Conservation (phyloP, 2,797 vertebrate species). For the Molothrus ater region DNA sequence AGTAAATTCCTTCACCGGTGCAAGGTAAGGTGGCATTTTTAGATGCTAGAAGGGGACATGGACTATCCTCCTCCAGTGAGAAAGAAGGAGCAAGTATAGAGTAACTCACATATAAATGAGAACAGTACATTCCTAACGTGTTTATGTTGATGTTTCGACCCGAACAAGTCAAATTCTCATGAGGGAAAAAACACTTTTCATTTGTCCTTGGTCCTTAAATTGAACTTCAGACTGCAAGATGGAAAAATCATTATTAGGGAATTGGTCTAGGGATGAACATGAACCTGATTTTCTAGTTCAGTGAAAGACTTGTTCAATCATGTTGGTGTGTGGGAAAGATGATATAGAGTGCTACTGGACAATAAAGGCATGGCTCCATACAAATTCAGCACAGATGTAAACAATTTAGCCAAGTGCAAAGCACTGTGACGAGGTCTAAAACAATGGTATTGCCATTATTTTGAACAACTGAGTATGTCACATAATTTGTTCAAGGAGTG, state of each 20-base stretch:
- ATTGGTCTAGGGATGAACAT: background rate
- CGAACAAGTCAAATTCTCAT: background rate
- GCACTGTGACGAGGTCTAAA: background rate
- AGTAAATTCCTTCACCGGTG: background rate
- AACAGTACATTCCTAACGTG: background rate
- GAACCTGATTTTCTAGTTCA: slow-evolving; percentile 28
- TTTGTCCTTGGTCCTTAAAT: background rate
- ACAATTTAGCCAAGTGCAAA: background rate
- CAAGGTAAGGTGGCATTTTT: background rate
- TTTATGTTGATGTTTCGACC: background rate
- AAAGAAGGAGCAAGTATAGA: background rate
- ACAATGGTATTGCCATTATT: background rate
- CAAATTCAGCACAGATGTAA: background rate
- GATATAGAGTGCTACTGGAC: background rate
- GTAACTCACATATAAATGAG: background rate
- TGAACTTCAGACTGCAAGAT: slow-evolving; percentile 16
- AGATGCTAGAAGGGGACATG: background rate
- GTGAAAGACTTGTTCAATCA: background rate
- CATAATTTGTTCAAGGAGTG: background rate
- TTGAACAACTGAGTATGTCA: background rate
- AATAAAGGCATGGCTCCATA: background rate
- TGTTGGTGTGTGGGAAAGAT: background rate
- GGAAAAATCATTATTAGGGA: slow-evolving; percentile 31
- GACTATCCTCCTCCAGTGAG: background rate
- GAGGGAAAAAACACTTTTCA: background rate